These are phyloP conservation scores for Vesta saturnalis DNA, from an alignment of 2,888 invertebrate genomes.

Conservation along the genomic window DNA sequence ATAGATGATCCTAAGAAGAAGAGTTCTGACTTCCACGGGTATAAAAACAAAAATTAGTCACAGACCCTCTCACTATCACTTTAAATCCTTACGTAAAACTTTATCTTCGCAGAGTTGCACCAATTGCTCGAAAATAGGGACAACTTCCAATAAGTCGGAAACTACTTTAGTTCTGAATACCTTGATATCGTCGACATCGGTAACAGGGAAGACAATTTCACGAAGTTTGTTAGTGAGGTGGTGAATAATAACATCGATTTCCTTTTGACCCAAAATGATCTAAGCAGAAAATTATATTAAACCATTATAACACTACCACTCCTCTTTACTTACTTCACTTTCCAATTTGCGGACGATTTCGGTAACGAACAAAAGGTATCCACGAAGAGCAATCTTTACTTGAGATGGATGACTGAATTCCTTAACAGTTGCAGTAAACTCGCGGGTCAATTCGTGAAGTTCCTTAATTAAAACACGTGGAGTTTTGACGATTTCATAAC, in stretches of 20 bases:
- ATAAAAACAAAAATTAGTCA: not conserved
- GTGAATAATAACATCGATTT: conserved; percentile 10
- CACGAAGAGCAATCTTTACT: conserved; percentile 3
- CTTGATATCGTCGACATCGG: conserved; percentile 13
- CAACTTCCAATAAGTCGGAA: conserved; percentile 12
- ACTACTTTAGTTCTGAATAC: conserved; percentile 10
- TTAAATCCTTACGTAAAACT: conserved; percentile 7
- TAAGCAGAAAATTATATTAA: not conserved
- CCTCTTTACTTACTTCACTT: not conserved
- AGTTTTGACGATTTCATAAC: not conserved
- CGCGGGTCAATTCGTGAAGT: conserved; percentile 2
- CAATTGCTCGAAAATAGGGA: conserved; percentile 16
- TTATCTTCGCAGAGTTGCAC: conserved; percentile 5
- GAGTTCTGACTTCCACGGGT: not conserved
- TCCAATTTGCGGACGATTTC: conserved; percentile 4
- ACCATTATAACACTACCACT: not conserved
- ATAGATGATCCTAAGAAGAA: not conserved
- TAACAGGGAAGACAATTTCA: conserved; percentile 9
- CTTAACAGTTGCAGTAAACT: conserved; percentile 7
- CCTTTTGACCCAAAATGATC: conserved; percentile 7
- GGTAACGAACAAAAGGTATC: conserved; percentile 7
- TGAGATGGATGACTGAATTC: conserved; percentile 4
- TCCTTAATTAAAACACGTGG: conserved; percentile 1
- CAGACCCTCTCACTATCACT: not conserved
- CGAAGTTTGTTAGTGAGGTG: conserved; percentile 15